Base-by-base conservation (phyloP, 2,797 vertebrate species). In the Saxicola maurus region DNA sequence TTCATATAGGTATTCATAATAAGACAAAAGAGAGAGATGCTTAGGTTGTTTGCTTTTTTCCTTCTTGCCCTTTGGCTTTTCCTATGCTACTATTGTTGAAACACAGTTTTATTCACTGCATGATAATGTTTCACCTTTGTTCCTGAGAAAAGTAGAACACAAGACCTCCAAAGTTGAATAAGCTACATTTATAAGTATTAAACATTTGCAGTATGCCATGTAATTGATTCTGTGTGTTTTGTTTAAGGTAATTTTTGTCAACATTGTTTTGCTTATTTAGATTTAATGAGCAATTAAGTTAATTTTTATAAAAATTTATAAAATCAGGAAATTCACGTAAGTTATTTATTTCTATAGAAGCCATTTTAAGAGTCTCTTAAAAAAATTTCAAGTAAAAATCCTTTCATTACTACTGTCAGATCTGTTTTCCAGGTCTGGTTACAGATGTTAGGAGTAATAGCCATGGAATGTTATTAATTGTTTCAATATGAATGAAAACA, bases 231-330 rank as follows among this genome's bases (percentile, higher is more conserved):
- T 86, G 17, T 68, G 71, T 90, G 49, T 57, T 62, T 80, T 84
- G 43, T 82, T 95, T 77, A 83, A 90, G 76, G 76, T 77, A 91
- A 67, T 66, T 92, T 92, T 92, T 94, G 55, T 69, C 86, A 69
- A 78, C 24, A 59, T 75, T 81, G 28, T 74, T 87, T 89, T 94
- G 48, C 42, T 90, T 94, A 88, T 94, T 92, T 84, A 83, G 60
- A 55, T 94, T 95, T 92, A 87, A 95, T 89, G 86, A 91, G 60
- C 52, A 80, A 85, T 92, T 31, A 73, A 86, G 42, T 35, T 42
- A 79, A 27, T 66, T 89, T 88, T 66, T 33, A 38, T 37, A 81
- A 82, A 55, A 89, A 79, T 40, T 17, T 53, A 57, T 59, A 76
- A 78, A 87, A 42, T 76, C 25, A n/a, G 56, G 52, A 79, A 86